phyloP scores from a whole-genome alignment of 2,888 invertebrate genomes.

The Drosophila glabriapex region DNA sequence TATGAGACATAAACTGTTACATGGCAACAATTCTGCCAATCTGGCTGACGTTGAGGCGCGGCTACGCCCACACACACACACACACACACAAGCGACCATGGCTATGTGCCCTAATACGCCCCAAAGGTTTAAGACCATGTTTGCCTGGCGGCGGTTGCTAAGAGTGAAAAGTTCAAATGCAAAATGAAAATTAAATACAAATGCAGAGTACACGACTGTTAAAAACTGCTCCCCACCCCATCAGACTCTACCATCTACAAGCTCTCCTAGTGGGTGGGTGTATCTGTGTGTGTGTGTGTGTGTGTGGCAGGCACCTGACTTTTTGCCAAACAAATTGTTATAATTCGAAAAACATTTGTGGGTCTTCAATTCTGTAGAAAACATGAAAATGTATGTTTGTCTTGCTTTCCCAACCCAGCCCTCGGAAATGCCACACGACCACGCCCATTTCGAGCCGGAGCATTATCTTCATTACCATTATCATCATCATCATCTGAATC shows the following conservation, averaged over 20 bases:
- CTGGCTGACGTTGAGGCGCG: conserved; percentile 17
- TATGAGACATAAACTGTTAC: conserved; percentile 76
- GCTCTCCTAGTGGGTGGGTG: neutral
- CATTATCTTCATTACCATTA: neutral
- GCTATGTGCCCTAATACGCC: conserved; percentile 57
- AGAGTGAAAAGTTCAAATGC: conserved; percentile 76
- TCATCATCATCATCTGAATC: conserved; percentile 6
- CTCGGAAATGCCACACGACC: neutral
- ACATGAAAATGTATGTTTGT: conserved; percentile 29
- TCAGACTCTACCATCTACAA: conserved; percentile 1
- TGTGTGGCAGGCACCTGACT: conserved; percentile 58
- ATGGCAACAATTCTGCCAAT: conserved; percentile 60
- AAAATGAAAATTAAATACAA: conserved; percentile 81
- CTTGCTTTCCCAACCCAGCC: neutral
- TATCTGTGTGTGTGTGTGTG: conserved; percentile 8
- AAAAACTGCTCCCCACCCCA: conserved; percentile 26
- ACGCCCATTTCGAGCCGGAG: conserved; percentile 3
- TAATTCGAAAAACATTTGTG: conserved; percentile 61
- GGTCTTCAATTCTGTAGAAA: conserved; percentile 49
- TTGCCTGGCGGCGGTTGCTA: conserved; percentile 55
- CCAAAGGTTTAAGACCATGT: conserved; percentile 62
- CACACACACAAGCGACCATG: conserved; percentile 22
- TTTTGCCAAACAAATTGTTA: conserved; percentile 60
- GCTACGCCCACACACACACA: conserved; percentile 19
- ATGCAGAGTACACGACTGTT: conserved; percentile 66